A percentile compares a stretch with the other conserved stretches of the same genome.
These are phyloP conservation scores for Eretmochelys imbricata DNA, from an alignment of 2,113 vertebrate genomes.

Conservation along the genomic window DNA sequence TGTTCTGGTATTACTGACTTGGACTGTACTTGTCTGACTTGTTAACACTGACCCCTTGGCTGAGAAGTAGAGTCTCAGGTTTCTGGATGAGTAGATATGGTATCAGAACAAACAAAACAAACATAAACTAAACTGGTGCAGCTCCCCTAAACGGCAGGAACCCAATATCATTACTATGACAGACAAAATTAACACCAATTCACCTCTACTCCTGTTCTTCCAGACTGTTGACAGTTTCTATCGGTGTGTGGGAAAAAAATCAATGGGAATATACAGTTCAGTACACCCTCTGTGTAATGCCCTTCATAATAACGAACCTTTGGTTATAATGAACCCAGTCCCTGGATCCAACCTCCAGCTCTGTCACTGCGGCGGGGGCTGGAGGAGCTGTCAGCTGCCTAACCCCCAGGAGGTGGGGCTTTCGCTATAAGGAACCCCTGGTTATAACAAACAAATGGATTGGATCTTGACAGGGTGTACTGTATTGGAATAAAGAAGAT, in stretches of 20 bases:
- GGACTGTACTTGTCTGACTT: neutral
- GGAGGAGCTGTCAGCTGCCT: neutral
- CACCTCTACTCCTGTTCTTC: neutral
- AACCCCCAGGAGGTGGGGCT: too few relatives aligned
- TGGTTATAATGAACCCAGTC: neutral
- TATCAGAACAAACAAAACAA: neutral
- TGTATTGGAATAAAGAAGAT: neutral
- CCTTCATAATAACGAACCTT: neutral
- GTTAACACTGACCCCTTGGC: neutral
- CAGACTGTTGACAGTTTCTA: constrained; percentile 48
- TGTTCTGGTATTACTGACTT: neutral
- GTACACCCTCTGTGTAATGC: neutral
- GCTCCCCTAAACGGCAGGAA: neutral
- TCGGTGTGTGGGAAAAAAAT: constrained; percentile 3
- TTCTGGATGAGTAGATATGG: neutral
- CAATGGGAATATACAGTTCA: constrained; percentile 4
- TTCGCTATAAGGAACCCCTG: neutral
- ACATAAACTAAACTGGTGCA: neutral
- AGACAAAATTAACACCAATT: neutral
- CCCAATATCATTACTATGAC: neutral
- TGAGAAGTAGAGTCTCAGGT: neutral
- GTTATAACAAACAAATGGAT: neutral
- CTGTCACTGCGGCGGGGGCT: neutral
- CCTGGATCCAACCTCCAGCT: neutral
- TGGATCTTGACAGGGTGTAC: neutral